Evolutionary conservation across 2,888 invertebrate species (phyloP), one percentile per base, ranked within the genome.

Genomic region (Oxycera nigricornis): DNA sequence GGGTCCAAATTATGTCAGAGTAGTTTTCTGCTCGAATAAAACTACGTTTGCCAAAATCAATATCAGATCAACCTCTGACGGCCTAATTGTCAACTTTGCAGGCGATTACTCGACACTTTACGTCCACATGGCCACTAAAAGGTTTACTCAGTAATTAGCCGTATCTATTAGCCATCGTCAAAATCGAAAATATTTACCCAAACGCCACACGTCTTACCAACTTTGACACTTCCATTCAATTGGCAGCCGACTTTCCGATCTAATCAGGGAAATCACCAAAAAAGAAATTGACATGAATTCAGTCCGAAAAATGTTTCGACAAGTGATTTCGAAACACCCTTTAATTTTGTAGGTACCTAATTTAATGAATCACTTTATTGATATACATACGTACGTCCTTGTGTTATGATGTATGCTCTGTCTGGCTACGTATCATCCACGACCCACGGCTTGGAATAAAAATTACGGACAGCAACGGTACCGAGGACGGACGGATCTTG

Each of bases 241-340:
- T 46, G 6, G n/a, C n/a, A 3, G 46, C 6, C 46, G 11, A 46
- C 17, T 17, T 46, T 14, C 4, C 4, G 17, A 46, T 46, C 46
- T 3, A 46, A 46, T 46, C 46, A 46, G 3, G n/a, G n/a, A 46
- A 46, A 46, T 46, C 46, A 46, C 14, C 46, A n/a, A 46, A 46
- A n/a, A n/a, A n/a, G n/a, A n/a, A 46, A 14, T 46, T 11, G 46
- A 46, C 46, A 46, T 2, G 24, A 65, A 11, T 17, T 22, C n/a
- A 22, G 22, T 26, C 39, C 20, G 65, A 65, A 65, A 39, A 65
- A 39, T 65, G 24, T 24, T 24, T n/a, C 20, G 35, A 62, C 30
- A 65, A 65, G 65, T 65, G 65, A 65, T 65, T 65, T 41, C 65
- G 65, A 65, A 65, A 65, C 65, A 65, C 41, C 65, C 65, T 30